Conservation (phyloP, 2,888 invertebrate genomes). For the Melitaea athalia region DNA sequence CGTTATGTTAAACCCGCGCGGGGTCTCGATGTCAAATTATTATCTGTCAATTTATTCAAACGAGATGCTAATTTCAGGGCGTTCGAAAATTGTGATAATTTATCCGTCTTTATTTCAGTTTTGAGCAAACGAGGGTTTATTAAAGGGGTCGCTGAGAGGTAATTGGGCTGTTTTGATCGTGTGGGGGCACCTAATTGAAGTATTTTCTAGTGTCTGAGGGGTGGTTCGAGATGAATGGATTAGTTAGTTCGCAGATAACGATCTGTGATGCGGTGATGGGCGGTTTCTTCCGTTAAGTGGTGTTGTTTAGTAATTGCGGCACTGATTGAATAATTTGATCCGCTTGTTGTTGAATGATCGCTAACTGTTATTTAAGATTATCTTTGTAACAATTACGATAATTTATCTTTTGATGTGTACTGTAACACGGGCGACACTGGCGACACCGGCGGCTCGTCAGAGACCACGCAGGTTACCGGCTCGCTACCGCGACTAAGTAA, state of each 20-base stretch:
- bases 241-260: slow-evolving; percentile 70
- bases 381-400: background rate
- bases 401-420: background rate
- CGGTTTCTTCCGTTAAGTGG: slow-evolving; percentile 41
- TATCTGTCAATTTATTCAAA: slow-evolving; percentile 76
- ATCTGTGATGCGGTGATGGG: slow-evolving; percentile 54
- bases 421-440: too few relatives aligned
- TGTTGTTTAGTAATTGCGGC: slow-evolving; percentile 39
- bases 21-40: slow-evolving; percentile 64
- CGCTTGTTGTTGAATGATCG: slow-evolving; percentile 28
- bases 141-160: slow-evolving; percentile 68
- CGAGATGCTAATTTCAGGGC: slow-evolving; percentile 74
- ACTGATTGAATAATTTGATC: slow-evolving; percentile 34
- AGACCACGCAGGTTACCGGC: too few relatives aligned
- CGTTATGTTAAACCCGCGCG: slow-evolving; percentile 51
- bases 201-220: slow-evolving; percentile 72
- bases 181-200: slow-evolving; percentile 66
- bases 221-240: slow-evolving; percentile 70
- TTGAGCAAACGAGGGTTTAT: slow-evolving; percentile 71
- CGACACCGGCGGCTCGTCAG: too few relatives aligned
- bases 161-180: slow-evolving; percentile 79
- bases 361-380: slow-evolving; percentile 9
- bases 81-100: slow-evolving; percentile 75
- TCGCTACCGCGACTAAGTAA: too few relatives aligned
- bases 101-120: slow-evolving; percentile 69